Evolutionary conservation across 2,113 vertebrate species (phyloP).

Genomic region (Elanoides forficatus): DNA sequence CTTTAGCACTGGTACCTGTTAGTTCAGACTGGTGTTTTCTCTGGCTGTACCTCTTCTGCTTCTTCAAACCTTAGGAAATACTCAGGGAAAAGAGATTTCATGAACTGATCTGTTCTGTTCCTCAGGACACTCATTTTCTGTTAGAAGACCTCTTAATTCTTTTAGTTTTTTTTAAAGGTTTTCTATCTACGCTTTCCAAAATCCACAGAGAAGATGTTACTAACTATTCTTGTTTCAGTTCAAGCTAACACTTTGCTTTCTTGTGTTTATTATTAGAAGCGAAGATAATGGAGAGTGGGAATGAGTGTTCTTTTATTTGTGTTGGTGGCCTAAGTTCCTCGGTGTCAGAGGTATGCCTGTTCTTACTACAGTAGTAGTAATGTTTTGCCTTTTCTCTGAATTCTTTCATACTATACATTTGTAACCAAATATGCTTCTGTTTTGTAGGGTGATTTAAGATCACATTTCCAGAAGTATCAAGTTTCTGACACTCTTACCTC

Average conservation of each 20-base stretch:
- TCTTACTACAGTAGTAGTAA: not conserved
- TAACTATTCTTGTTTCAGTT: too few relatives aligned
- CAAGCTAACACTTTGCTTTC: not conserved
- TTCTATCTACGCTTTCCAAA: not conserved
- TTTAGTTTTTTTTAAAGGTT: not conserved
- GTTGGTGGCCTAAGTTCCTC: conserved; percentile 29
- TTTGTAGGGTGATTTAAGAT: conserved; percentile 63
- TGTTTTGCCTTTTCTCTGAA: not conserved
- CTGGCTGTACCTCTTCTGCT: not conserved
- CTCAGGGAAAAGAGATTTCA: not conserved
- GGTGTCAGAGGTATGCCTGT: conserved; percentile 61
- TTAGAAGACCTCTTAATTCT: not conserved
- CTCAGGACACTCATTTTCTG: not conserved
- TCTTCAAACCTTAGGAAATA: not conserved
- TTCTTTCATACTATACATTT: not conserved
- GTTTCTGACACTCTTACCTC: conserved; percentile 40
- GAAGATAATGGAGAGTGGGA: not conserved
- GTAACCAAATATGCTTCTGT: not conserved
- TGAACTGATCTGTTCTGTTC: not conserved
- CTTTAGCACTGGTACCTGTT: not conserved
- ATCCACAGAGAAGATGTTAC: not conserved
- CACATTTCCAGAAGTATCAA: conserved; percentile 59
- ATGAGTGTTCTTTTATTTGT: not conserved
- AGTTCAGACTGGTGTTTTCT: not conserved
- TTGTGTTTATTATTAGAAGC: conserved; percentile 11